Conservation (phyloP, 2,797 vertebrate genomes). For the Hydrolagus colliei region DNA sequence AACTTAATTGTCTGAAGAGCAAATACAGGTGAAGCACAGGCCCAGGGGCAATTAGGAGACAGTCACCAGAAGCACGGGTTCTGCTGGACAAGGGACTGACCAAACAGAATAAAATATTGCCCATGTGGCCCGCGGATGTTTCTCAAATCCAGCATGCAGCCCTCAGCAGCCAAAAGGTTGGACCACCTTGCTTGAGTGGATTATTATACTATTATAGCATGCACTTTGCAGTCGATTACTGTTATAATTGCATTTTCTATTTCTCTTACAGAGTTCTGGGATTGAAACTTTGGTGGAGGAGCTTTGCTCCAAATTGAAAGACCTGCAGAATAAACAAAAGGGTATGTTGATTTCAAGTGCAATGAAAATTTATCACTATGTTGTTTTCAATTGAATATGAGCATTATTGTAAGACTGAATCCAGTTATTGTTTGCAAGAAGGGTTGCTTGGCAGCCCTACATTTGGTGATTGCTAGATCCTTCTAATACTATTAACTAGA, state of each 20-base stretch:
- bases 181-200: no score
- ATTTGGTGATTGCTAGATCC: neutral
- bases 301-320: constrained; percentile 95
- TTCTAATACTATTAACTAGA: neutral
- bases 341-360: constrained; percentile 50
- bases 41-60: no score
- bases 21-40: no score
- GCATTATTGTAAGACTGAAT: neutral
- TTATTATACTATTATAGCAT: no score
- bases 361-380: neutral
- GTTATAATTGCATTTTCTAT: constrained; percentile 34
- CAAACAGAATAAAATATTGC: no score
- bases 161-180: no score
- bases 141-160: no score
- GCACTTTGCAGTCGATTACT: no score
- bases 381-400: neutral
- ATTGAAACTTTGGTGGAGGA: constrained; percentile 97
- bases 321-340: constrained; percentile 94
- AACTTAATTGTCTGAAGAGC: no score
- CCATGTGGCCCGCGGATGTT: no score
- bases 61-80: no score
- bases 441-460: neutral
- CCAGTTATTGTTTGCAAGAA: neutral
- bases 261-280: constrained; percentile 78
- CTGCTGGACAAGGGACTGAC: no score